Percentiles rank a stretch among this genome's conserved stretches.
Conservation (phyloP, 2,797 vertebrate species). For the Phataginus tetradactyla region DNA sequence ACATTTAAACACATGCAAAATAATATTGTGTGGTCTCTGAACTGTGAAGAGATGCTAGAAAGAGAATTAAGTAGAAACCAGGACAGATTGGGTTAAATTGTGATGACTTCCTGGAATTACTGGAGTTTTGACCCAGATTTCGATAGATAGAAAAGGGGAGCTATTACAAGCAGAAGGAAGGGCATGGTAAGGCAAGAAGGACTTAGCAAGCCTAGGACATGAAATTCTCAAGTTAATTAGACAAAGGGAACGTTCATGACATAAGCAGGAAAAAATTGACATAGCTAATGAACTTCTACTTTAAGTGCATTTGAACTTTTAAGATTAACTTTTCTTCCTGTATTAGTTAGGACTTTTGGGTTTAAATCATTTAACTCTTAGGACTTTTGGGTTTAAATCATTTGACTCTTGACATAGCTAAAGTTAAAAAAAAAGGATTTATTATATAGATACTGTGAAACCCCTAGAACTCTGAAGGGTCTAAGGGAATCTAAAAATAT, state of each 20-base stretch:
- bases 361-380: conserved; percentile 21
- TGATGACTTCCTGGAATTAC: background rate
- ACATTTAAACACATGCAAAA: background rate
- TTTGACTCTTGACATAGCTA: background rate
- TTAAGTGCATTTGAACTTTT: conserved; percentile 4
- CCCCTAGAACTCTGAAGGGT: background rate
- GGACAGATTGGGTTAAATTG: background rate
- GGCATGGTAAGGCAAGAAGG: background rate
- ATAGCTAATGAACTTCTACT: background rate
- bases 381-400: background rate
- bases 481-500: background rate
- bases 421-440: background rate
- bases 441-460: background rate
- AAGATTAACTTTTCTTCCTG: conserved; percentile 1
- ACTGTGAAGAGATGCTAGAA: background rate
- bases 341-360: background rate
- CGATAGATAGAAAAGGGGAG: background rate
- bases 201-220: background rate
- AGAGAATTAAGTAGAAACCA: background rate
- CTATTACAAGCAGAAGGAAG: background rate
- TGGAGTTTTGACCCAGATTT: background rate
- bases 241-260: background rate
- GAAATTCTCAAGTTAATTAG: background rate
- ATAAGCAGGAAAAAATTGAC: background rate
- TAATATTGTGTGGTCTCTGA: background rate